These are phyloP conservation scores for Pholis gunnellus DNA, from an alignment of 2,113 vertebrate species.

Conservation along the genomic window DNA sequence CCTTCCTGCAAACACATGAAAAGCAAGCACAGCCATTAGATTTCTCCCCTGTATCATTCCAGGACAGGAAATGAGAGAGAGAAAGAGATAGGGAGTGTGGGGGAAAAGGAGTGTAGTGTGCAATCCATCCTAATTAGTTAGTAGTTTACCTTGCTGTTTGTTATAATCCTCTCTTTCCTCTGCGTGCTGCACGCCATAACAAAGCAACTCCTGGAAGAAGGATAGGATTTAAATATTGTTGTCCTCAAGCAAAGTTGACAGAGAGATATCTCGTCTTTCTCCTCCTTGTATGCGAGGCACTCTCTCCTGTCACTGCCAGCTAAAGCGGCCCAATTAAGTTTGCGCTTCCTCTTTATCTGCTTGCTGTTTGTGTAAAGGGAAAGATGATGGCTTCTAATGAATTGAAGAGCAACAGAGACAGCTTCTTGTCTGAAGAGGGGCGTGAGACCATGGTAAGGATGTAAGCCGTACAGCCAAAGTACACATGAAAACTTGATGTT, in stretches of 20 bases:
- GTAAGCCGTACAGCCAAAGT: constrained; percentile 39
- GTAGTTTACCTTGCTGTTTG: constrained; percentile 58
- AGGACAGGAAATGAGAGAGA: constrained; percentile 18
- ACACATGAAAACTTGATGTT: constrained; percentile 52
- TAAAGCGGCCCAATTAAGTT: constrained; percentile 63
- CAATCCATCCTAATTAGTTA: constrained; percentile 72
- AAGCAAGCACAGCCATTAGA: constrained; percentile 35
- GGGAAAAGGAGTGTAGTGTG: constrained; percentile 5
- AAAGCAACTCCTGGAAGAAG: constrained; percentile 48
- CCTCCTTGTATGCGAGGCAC: constrained; percentile 28
- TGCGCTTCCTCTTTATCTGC: constrained; percentile 53
- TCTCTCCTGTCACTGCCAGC: constrained; percentile 48
- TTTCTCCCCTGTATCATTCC: constrained; percentile 16
- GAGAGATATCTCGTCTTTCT: constrained; percentile 42
- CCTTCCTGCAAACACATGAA: constrained; percentile 43
- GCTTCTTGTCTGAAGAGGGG: constrained; percentile 18
- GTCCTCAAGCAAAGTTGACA: constrained; percentile 67
- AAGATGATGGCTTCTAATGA: constrained; percentile 52
- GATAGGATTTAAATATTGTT: constrained; percentile 62
- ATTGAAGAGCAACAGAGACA: constrained; percentile 32
- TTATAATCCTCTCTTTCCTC: constrained; percentile 54
- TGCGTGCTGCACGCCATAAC: constrained; percentile 26
- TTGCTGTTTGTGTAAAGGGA: constrained; percentile 29
- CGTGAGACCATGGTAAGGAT: constrained; percentile 23
- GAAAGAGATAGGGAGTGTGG: background rate